A percentile compares a stretch with the other conserved stretches of the same genome.
Conservation (phyloP, 2,888 invertebrate genomes). For the Steinernema hermaphroditum region DNA sequence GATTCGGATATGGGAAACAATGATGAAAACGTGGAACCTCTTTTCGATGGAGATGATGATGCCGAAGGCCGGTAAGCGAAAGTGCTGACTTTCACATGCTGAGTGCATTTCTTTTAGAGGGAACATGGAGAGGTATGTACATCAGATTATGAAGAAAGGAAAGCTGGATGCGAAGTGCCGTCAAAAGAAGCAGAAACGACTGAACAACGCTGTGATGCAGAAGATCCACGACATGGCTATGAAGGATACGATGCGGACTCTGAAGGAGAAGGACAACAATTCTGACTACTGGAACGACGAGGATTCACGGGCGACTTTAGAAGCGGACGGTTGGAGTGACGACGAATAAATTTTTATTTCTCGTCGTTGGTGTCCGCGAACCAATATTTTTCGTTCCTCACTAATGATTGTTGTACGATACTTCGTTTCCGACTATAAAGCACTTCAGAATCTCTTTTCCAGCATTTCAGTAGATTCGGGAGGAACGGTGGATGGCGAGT, state of each 20-base stretch:
- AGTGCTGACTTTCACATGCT: background rate
- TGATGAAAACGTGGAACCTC: background rate
- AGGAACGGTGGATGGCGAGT: too few relatives aligned
- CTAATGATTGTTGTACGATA: too few relatives aligned
- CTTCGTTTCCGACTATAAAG: too few relatives aligned
- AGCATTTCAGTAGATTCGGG: too few relatives aligned
- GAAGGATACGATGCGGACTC: background rate
- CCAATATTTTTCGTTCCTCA: too few relatives aligned
- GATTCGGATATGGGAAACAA: background rate
- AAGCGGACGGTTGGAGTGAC: too few relatives aligned
- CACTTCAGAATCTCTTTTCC: too few relatives aligned
- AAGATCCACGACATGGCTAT: background rate
- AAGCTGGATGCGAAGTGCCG: background rate
- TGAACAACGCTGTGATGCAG: background rate
- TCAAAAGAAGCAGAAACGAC: background rate
- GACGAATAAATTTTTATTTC: too few relatives aligned
- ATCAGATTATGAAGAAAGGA: background rate
- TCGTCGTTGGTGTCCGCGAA: too few relatives aligned
- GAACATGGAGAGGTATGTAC: conserved; percentile 1
- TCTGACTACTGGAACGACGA: too few relatives aligned
- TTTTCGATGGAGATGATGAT: background rate
- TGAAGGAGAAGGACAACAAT: too few relatives aligned
- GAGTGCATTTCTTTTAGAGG: background rate
- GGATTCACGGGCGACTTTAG: too few relatives aligned
- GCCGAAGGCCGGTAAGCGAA: background rate